phyloP scores from a whole-genome alignment of 2,113 vertebrate species.

The Tursiops truncatus region DNA sequence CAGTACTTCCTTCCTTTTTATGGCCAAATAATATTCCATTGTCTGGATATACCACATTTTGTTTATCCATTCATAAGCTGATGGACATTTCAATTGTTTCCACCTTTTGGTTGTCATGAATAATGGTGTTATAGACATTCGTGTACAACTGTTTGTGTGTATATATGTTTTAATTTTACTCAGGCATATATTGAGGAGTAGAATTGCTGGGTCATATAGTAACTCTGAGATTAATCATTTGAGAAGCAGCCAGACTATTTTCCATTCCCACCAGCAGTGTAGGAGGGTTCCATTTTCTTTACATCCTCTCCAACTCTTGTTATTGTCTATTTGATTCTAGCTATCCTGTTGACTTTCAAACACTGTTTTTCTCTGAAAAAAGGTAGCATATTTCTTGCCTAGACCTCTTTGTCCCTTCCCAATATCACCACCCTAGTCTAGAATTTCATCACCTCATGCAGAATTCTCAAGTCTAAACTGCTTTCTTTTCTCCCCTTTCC shows the following conservation, averaged over 20 bases:
- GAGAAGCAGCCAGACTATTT: neutral
- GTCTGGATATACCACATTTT: neutral
- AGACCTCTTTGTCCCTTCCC: neutral
- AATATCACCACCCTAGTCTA: neutral
- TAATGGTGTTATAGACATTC: neutral
- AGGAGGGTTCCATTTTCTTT: neutral
- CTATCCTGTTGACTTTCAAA: neutral
- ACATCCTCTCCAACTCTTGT: neutral
- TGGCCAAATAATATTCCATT: neutral
- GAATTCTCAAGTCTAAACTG: neutral
- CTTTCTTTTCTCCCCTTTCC: neutral
- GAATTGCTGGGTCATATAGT: neutral
- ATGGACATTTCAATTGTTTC: neutral
- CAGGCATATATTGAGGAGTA: neutral
- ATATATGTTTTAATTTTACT: neutral
- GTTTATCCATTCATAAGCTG: neutral
- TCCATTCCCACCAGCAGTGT: neutral
- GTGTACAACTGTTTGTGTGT: neutral
- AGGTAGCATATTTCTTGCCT: neutral
- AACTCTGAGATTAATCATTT: neutral
- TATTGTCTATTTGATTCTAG: neutral
- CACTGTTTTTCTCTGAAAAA: neutral
- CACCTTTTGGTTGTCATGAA: neutral
- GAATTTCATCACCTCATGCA: neutral
- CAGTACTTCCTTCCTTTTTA: neutral